Evolutionary conservation across 2,797 vertebrate species (phyloP).

Genomic region (Karalla daura): DNA sequence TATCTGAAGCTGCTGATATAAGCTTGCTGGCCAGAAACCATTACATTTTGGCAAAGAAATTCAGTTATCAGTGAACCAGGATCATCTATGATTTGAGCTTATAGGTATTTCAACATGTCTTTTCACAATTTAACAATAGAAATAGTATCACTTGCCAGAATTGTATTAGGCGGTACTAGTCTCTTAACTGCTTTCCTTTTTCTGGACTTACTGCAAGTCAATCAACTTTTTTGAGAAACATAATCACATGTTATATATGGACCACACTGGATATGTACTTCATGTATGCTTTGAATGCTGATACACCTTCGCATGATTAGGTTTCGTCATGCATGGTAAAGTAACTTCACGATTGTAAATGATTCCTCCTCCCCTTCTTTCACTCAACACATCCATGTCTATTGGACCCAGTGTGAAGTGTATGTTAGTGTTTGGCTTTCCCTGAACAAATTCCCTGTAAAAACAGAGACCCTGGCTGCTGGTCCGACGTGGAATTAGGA

Average conservation of each 20-base stretch:
- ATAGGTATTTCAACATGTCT: not conserved
- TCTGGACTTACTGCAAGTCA: not conserved
- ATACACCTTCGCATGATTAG: constrained; percentile 17
- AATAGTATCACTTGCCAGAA: not conserved
- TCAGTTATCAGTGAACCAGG: constrained; percentile 8
- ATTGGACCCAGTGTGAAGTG: constrained; percentile 46
- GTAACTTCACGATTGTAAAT: constrained; percentile 17
- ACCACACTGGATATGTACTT: not conserved
- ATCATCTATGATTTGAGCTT: constrained; percentile 20
- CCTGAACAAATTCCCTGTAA: constrained; percentile 64
- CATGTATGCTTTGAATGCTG: constrained; percentile 4
- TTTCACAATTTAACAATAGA: not conserved
- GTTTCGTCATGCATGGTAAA: constrained; percentile 23
- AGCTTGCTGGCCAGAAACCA: constrained; percentile 40
- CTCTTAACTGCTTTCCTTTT: not conserved
- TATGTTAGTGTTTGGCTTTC: constrained; percentile 64
- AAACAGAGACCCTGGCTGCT: constrained; percentile 48
- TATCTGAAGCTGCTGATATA: constrained; percentile 57
- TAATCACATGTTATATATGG: not conserved
- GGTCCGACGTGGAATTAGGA: constrained; percentile 35
- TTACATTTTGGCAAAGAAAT: constrained; percentile 34
- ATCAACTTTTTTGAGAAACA: not conserved
- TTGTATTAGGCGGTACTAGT: no score
- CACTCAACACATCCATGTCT: constrained; percentile 1
- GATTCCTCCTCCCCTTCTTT: constrained; percentile 1